Conservation (phyloP, 1,140 invertebrate genomes). For the Bombus ignitus region DNA sequence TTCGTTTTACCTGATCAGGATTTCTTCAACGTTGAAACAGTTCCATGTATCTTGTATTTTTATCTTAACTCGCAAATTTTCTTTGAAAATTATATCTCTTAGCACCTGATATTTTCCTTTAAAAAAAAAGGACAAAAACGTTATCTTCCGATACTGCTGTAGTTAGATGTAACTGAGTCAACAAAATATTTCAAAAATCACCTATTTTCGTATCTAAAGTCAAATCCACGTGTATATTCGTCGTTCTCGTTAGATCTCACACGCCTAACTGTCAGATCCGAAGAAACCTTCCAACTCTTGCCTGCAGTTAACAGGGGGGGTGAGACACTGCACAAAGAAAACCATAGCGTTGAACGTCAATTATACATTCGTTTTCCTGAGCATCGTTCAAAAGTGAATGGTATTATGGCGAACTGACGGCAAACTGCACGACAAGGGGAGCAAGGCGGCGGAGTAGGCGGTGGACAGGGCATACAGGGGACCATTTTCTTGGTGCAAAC, state of each 20-base stretch:
- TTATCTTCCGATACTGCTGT: background rate
- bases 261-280: too few relatives aligned
- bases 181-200: background rate
- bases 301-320: conserved; percentile 23
- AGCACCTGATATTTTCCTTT: background rate
- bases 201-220: background rate
- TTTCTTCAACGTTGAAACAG: background rate
- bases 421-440: conserved; percentile 57
- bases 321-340: conserved; percentile 44
- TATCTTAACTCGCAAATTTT: background rate
- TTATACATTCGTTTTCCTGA: background rate
- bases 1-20: background rate
- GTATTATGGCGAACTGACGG: conserved; percentile 45
- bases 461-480: conserved; percentile 62
- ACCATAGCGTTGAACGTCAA: background rate
- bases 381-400: background rate
- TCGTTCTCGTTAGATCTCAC: conserved; percentile 29
- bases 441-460: conserved; percentile 53
- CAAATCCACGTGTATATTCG: background rate
- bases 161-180: too few relatives aligned
- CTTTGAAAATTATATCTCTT: too few relatives aligned
- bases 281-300: background rate
- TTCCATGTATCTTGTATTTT: too few relatives aligned
- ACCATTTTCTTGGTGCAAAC: conserved; percentile 57
- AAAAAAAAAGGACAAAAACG: background rate